Conservation (phyloP, 2,113 vertebrate species). For the Phainopepla nitens region DNA sequence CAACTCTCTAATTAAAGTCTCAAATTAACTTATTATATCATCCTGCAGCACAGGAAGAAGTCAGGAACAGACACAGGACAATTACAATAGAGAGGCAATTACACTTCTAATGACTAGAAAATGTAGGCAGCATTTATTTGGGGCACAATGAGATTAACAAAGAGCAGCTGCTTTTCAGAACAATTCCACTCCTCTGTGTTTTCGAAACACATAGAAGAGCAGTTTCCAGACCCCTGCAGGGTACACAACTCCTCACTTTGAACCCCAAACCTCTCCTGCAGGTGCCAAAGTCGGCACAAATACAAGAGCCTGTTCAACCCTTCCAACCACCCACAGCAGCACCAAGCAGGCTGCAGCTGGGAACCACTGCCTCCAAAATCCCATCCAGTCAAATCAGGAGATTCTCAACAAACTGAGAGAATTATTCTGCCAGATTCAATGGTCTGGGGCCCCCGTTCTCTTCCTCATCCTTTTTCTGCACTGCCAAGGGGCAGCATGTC, state of each 20-base stretch:
- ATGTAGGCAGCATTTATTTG: not conserved
- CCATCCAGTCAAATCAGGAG: not conserved
- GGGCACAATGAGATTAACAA: not conserved
- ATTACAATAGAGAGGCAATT: not conserved
- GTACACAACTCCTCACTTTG: too few species aligned
- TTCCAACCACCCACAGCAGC: fast-evolving
- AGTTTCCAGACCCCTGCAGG: fast-evolving
- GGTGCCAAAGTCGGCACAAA: not conserved
- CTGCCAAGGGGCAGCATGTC: not conserved
- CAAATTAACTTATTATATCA: not conserved
- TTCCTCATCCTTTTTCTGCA: not conserved
- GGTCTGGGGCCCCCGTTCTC: not conserved
- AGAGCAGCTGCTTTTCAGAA: not conserved
- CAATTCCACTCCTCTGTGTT: not conserved
- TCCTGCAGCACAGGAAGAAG: not conserved
- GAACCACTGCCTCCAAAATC: not conserved
- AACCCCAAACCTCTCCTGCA: not conserved
- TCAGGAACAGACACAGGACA: not conserved
- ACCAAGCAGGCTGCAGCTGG: not conserved
- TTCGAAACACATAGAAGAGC: not conserved
- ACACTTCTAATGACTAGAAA: not conserved
- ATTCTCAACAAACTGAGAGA: too few species aligned
- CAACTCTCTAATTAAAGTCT: not conserved
- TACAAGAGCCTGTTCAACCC: not conserved
- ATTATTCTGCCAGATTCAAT: not conserved